phyloP scores from a whole-genome alignment of 2,797 vertebrate species.

The Myiothlypis chrysogaster region DNA sequence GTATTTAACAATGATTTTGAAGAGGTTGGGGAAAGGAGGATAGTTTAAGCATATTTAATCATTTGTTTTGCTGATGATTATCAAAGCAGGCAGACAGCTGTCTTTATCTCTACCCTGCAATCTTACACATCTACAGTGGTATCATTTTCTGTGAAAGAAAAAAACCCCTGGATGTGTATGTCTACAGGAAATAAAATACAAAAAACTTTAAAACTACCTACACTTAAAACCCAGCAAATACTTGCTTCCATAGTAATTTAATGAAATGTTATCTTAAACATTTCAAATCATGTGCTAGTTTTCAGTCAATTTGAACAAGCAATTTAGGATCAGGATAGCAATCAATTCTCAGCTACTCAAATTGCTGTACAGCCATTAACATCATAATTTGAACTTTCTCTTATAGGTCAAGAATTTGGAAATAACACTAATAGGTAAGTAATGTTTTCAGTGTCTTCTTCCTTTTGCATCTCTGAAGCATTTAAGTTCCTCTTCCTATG shows the following conservation, averaged over 20 bases:
- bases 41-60: background rate
- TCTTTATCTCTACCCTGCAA: background rate
- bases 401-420: conserved; percentile 66
- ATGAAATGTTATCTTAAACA: background rate
- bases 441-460: background rate
- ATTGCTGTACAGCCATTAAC: background rate
- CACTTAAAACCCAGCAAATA: background rate
- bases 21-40: background rate
- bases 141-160: background rate
- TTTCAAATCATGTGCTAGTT: background rate
- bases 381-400: conserved; percentile 20
- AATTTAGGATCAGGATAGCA: background rate
- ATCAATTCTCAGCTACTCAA: background rate
- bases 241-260: background rate
- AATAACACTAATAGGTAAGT: conserved; percentile 72
- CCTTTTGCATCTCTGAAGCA: background rate
- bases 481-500: background rate
- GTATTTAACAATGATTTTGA: background rate
- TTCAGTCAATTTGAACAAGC: background rate
- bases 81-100: background rate
- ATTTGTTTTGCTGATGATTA: background rate
- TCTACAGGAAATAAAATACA: background rate
- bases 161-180: background rate
- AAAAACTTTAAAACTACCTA: background rate
- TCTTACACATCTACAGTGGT: background rate